phyloP scores from a whole-genome alignment of 2,797 vertebrate genomes.

The Poeciliopsis paucimaculata region DNA sequence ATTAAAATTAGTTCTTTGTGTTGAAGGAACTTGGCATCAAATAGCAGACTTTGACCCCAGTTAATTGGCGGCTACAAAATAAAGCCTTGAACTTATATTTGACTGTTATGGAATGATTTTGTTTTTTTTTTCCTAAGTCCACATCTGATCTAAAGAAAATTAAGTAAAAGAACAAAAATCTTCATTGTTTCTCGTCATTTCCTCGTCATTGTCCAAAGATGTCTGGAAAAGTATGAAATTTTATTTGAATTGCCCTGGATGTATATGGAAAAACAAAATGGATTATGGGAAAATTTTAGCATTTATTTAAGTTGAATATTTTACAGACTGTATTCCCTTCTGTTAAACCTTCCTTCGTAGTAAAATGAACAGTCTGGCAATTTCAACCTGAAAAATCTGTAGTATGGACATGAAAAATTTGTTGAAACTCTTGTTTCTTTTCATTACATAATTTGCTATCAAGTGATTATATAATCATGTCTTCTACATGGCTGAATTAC shows the following conservation, averaged over 20 bases:
- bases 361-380: neutral
- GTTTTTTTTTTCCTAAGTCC: neutral
- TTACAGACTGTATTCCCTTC: neutral
- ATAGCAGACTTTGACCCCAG: neutral
- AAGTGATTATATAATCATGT: neutral
- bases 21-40: neutral
- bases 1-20: constrained; percentile 2
- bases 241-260: neutral
- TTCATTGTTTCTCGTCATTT: neutral
- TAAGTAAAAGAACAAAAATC: neutral
- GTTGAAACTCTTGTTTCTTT: neutral
- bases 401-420: neutral
- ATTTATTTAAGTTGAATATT: neutral
- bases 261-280: neutral
- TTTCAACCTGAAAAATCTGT: neutral
- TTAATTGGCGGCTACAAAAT: neutral
- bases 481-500: neutral
- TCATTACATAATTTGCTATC: neutral
- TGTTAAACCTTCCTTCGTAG: neutral
- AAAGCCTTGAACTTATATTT: neutral
- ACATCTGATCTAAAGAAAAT: neutral
- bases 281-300: neutral
- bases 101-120: neutral
- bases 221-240: neutral
- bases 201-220: neutral